These are phyloP conservation scores for Heliconius congener DNA, from an alignment of 1,140 invertebrate species.

Conservation along the genomic window DNA sequence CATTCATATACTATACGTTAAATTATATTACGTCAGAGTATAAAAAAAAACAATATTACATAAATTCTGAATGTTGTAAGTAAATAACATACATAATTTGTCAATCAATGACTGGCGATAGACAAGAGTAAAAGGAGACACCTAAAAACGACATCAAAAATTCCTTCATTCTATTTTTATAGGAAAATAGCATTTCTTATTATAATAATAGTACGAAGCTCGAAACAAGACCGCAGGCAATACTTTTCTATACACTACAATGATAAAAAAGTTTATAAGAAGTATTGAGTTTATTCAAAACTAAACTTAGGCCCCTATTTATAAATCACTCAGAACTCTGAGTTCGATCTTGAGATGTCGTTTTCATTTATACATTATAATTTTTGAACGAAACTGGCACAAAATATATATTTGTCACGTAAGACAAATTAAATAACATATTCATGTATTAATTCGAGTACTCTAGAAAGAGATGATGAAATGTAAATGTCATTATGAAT, in stretches of 20 bases:
- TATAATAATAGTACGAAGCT: neutral
- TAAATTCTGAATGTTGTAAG: neutral
- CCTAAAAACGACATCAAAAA: conserved; percentile 6
- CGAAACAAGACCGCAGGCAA: neutral
- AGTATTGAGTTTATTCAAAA: too few relatives aligned
- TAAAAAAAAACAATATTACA: neutral
- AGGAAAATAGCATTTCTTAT: neutral
- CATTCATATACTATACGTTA: neutral
- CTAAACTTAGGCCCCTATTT: too few relatives aligned
- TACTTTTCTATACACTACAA: neutral
- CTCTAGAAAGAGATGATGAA: too few relatives aligned
- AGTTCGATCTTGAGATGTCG: too few relatives aligned
- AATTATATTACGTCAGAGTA: neutral
- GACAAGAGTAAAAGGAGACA: neutral
- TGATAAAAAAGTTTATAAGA: too few relatives aligned
- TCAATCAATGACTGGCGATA: neutral
- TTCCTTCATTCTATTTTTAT: neutral
- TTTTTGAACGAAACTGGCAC: too few relatives aligned
- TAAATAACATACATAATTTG: neutral
- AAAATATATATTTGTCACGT: too few relatives aligned
- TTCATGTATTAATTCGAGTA: too few relatives aligned
- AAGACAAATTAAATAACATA: neutral
- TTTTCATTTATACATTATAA: too few relatives aligned
- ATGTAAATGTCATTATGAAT: too few relatives aligned
- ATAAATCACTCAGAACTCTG: too few relatives aligned